Evolutionary conservation across 2,797 vertebrate genomes (phyloP).

Genomic region (Cuculus canorus): DNA sequence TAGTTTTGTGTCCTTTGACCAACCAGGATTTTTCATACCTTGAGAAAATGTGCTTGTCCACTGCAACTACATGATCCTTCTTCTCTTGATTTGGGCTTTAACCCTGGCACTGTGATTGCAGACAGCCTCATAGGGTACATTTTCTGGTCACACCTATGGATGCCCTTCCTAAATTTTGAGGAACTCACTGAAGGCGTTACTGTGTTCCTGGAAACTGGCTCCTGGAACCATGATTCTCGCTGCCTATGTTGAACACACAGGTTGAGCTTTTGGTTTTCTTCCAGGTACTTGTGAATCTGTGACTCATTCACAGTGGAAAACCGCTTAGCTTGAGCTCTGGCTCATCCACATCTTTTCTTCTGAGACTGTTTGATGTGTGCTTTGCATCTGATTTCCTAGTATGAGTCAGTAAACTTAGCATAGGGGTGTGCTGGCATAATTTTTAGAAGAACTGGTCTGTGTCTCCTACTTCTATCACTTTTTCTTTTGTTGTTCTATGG

Average conservation of each 20-base stretch:
- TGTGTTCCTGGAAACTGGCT: background rate
- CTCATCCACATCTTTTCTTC: background rate
- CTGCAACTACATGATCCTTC: background rate
- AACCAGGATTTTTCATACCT: background rate
- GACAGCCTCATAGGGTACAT: background rate
- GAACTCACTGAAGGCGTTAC: background rate
- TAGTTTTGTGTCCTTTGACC: background rate
- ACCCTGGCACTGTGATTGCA: background rate
- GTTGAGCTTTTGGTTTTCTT: background rate
- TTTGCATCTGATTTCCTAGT: conserved; percentile 2
- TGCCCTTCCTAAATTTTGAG: background rate
- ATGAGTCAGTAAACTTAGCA: background rate
- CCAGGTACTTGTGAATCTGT: background rate
- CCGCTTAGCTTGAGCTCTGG: background rate
- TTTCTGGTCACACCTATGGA: background rate
- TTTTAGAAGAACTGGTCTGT: background rate
- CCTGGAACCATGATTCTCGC: accelerated
- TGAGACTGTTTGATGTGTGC: background rate
- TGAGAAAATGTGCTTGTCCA: background rate
- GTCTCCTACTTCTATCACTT: background rate
- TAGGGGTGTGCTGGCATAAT: background rate
- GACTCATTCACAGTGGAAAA: background rate
- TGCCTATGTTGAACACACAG: background rate
- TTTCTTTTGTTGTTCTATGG: background rate
- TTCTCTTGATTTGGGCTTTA: background rate